Evolutionary conservation across 2,113 vertebrate genomes (phyloP).

Genomic region (Glaucidium brasilianum): DNA sequence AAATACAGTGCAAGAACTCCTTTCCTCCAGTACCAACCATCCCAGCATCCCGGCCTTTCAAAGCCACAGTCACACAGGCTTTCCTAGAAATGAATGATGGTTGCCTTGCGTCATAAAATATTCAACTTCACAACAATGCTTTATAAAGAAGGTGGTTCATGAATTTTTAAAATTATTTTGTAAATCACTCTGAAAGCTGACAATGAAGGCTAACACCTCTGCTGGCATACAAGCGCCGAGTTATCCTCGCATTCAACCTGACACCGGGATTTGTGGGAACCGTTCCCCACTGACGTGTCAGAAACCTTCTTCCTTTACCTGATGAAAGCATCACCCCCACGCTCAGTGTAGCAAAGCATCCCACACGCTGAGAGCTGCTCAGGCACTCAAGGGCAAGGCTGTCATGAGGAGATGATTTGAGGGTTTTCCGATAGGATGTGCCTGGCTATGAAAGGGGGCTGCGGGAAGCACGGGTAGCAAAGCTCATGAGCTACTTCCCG

Average conservation of each 20-base stretch:
- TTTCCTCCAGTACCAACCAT: not conserved
- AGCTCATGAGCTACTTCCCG: not conserved
- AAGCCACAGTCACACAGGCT: not conserved
- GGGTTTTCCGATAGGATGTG: not conserved
- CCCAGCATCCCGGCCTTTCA: not conserved
- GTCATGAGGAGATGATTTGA: not conserved
- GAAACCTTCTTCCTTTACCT: not conserved
- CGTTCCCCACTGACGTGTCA: not conserved
- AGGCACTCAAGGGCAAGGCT: not conserved
- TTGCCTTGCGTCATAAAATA: conserved; percentile 64
- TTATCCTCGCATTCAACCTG: not conserved
- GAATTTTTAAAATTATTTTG: conserved; percentile 74
- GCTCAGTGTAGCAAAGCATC: not conserved
- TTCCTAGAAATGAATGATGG: conserved; percentile 41
- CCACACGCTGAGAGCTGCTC: not conserved
- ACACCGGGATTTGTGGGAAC: not conserved
- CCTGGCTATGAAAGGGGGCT: not conserved
- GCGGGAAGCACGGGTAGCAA: not conserved
- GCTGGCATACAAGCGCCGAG: conserved; percentile 43
- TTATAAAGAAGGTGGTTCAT: conserved; percentile 66
- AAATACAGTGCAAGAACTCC: not conserved
- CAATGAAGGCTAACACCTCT: conserved; percentile 64
- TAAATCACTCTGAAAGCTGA: conserved; percentile 73
- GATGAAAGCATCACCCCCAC: not conserved
- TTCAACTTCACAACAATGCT: conserved; percentile 64